Evolutionary conservation across 2,113 vertebrate genomes (phyloP).

Genomic region (Prunella fulvescens): DNA sequence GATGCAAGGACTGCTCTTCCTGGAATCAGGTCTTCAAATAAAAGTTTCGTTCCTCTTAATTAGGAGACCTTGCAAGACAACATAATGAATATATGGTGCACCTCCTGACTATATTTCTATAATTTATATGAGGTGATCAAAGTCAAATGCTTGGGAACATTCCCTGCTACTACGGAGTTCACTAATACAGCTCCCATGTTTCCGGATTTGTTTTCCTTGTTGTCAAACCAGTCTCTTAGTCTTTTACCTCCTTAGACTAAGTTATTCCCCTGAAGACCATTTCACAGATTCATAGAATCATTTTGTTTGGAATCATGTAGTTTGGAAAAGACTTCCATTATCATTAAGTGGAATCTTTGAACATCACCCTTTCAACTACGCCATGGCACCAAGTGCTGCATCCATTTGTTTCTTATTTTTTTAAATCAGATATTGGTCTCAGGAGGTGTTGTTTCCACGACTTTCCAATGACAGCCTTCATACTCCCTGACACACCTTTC

Average conservation of each 20-base stretch:
- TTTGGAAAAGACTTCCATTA: background rate
- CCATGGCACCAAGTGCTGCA: background rate
- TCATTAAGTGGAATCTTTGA: background rate
- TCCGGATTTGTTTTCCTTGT: background rate
- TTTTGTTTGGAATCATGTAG: background rate
- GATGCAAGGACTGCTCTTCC: background rate
- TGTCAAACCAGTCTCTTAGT: background rate
- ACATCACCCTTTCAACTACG: background rate
- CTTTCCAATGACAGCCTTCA: background rate
- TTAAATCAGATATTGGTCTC: background rate
- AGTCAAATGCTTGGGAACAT: background rate
- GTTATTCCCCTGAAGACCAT: background rate
- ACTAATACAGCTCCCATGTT: accelerated
- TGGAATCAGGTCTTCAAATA: background rate
- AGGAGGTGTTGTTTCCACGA: background rate
- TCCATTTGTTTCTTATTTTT: background rate
- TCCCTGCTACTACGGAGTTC: background rate
- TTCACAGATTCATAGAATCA: background rate
- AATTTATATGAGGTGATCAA: background rate
- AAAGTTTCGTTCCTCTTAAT: background rate
- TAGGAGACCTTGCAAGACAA: background rate
- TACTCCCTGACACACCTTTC: background rate
- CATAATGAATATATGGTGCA: background rate
- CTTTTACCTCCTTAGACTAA: background rate
- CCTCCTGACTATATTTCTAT: background rate